Conservation (phyloP, 2,113 vertebrate genomes). For the Psephotus haematonotus region DNA sequence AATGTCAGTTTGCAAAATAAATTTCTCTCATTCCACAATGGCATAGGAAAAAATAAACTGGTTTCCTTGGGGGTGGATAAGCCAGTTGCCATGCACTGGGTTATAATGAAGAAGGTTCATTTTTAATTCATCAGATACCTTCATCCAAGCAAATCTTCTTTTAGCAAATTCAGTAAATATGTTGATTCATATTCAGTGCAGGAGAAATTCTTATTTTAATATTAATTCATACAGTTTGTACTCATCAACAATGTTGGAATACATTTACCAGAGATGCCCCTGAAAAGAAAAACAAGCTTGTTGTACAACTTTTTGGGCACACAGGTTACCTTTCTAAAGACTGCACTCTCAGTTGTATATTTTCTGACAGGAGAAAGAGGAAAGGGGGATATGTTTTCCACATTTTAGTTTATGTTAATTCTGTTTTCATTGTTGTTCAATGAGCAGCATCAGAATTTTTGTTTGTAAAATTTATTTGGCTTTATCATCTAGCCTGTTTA, state of each 20-base stretch:
- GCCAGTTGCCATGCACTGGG: not conserved
- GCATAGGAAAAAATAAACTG: not conserved
- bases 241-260: not conserved
- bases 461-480: not conserved
- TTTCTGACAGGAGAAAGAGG: not conserved
- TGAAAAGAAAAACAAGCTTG: not conserved
- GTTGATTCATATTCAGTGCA: not conserved
- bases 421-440: not conserved
- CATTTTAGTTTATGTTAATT: not conserved
- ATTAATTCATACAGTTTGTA: constrained; percentile 16
- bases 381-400: not conserved
- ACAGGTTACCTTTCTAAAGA: not conserved
- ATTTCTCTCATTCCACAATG: not conserved
- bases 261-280: not conserved
- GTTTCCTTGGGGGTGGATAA: not conserved
- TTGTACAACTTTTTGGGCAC: not conserved
- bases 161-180: not conserved
- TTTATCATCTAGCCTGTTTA: not conserved
- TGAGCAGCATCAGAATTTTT: not conserved
- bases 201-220: constrained; percentile 39
- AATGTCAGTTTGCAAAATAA: not conserved
- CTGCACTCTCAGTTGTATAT: not conserved
- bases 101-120: constrained; percentile 4
- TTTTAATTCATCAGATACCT: not conserved
- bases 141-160: constrained; percentile 20